phyloP scores from a whole-genome alignment of 2,797 vertebrate genomes.

The Catharus ustulatus region DNA sequence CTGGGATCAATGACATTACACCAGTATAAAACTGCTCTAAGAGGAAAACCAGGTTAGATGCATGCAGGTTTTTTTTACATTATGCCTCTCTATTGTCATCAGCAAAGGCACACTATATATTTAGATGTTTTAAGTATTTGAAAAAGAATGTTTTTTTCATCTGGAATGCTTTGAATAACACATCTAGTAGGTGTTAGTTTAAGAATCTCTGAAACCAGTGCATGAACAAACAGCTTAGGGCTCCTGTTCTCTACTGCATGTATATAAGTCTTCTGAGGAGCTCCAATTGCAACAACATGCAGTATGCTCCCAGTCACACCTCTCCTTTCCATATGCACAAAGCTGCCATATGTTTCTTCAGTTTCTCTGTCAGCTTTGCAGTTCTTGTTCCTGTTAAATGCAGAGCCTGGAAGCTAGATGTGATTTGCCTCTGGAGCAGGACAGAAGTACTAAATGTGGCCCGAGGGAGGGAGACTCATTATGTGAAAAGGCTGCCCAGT shows the following conservation, averaged over 20 bases:
- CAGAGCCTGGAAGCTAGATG: slow-evolving; percentile 1
- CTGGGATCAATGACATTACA: background rate
- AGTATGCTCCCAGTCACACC: slow-evolving; percentile 5
- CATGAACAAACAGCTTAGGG: background rate
- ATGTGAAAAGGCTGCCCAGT: slow-evolving; percentile 14
- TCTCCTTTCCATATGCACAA: background rate
- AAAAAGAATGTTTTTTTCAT: background rate
- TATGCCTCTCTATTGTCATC: background rate
- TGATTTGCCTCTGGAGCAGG: background rate
- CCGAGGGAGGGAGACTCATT: background rate
- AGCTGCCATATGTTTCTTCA: slow-evolving; percentile 28
- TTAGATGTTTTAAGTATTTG: background rate
- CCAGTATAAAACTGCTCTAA: background rate
- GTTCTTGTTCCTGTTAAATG: slow-evolving; percentile 1
- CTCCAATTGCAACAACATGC: background rate
- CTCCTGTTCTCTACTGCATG: background rate
- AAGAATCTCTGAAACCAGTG: background rate
- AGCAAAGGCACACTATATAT: background rate
- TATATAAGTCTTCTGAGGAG: background rate
- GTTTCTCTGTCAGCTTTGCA: slow-evolving; percentile 15
- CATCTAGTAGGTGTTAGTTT: background rate
- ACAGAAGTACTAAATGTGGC: slow-evolving; percentile 3
- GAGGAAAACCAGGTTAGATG: background rate
- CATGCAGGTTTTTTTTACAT: background rate
- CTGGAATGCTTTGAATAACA: background rate